These are phyloP conservation scores for Leptopilina boulardi DNA, from an alignment of 1,140 invertebrate genomes.

Conservation along the genomic window DNA sequence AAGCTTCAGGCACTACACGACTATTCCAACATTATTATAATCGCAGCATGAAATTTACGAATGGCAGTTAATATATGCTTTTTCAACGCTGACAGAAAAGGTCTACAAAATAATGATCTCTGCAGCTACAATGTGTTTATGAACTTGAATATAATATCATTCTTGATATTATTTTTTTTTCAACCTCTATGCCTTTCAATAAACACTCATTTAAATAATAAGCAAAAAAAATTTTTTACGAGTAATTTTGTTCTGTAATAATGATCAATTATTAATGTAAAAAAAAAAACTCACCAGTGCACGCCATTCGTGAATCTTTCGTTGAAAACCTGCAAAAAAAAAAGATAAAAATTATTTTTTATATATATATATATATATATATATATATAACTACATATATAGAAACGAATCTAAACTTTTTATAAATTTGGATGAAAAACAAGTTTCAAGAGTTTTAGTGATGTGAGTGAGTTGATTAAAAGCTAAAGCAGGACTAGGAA, in stretches of 20 bases:
- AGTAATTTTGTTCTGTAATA: too few species aligned
- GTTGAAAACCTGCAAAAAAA: too few species aligned
- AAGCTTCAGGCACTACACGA: slow-evolving; percentile 18
- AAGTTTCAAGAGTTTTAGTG: background rate
- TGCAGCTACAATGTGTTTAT: background rate
- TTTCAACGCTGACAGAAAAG: background rate
- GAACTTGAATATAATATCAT: background rate
- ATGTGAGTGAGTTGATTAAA: slow-evolving; percentile 18
- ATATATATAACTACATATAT: too few species aligned
- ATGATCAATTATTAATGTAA: too few species aligned
- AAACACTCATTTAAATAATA: too few species aligned
- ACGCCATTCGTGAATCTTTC: too few species aligned
- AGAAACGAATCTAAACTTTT: too few species aligned
- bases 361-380: too few species aligned
- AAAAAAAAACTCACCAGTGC: too few species aligned
- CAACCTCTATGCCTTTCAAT: too few species aligned
- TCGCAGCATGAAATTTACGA: slow-evolving; percentile 21
- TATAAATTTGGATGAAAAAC: background rate
- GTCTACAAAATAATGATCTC: background rate
- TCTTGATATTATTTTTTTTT: background rate
- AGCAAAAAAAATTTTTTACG: too few species aligned
- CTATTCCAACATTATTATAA: slow-evolving; percentile 20
- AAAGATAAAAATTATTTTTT: too few species aligned
- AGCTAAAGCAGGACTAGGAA: background rate
- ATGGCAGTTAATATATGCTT: slow-evolving; percentile 4